Base-by-base conservation (phyloP, 2,797 vertebrate species). In the Eptatretus atami region DNA sequence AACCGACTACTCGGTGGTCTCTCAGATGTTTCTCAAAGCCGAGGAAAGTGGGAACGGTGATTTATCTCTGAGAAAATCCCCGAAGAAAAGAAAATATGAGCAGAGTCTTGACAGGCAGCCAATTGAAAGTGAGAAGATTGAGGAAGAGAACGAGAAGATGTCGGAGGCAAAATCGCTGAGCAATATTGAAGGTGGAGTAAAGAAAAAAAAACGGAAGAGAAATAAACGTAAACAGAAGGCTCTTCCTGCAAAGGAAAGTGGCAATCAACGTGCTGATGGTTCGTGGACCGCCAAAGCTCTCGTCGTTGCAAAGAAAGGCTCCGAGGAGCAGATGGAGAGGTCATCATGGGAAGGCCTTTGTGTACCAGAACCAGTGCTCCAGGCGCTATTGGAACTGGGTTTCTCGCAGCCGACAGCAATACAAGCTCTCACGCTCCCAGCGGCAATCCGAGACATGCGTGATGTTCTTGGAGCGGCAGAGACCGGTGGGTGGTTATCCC, bases 391-490 rank as follows among this genome's bases (percentile, higher is more conserved):
- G 70, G 75, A 66, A 54, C 75, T 93, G 25, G 92, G 90, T 1
- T 98, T 90, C 70, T 76, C 76, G 63, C 77, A 83, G 53, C 90
- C 88, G 0, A 95, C 90, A 6, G 80, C 87, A 1, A 86, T 96
- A 69, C 90, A 98, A 72, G 83, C 83, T 53, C 75, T 96, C 65
- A 70, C 78, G 10, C 72, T 96, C 66, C 83, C 84, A 31, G 71
- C 86, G 54, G 87, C 92, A 9, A 95, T 98, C 70, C 77, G 90
- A 70, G 92, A 98, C 71, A 79, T 70, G 1, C 74, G 86, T 78
- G 90, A 98, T 68, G 71, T 98, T 66, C 77, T 98, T 57, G 92
- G 88, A 11, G 92, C 90, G 54, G 92, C 92, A 14, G 90, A 98
- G 76, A 98, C 90, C 63, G 90, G 92, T 95, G 68, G 72, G 69